These are phyloP conservation scores for Cariama cristata DNA, from an alignment of 2,113 vertebrate species.

Conservation along the genomic window DNA sequence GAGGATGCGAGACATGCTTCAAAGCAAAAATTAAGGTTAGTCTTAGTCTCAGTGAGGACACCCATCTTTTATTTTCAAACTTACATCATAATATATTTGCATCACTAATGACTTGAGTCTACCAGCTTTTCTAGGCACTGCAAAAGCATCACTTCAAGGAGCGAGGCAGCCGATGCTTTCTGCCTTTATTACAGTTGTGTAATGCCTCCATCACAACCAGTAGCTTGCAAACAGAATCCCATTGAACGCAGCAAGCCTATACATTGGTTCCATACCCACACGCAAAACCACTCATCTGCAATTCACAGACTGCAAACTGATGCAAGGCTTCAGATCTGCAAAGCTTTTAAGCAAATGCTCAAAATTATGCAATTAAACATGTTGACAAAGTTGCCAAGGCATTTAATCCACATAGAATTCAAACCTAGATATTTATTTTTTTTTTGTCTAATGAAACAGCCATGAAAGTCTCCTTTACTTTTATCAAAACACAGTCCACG, in stretches of 20 bases:
- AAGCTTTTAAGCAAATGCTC: neutral
- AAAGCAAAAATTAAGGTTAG: neutral
- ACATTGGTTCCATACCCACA: fast-evolving
- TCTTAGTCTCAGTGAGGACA: neutral
- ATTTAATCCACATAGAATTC: neutral
- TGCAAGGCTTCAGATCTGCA: neutral
- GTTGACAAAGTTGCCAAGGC: neutral
- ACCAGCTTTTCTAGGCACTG: neutral
- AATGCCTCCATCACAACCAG: neutral
- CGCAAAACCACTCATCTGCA: neutral
- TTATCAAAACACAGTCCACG: neutral
- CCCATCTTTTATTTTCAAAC: neutral
- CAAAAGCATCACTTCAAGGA: neutral
- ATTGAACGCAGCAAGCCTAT: neutral
- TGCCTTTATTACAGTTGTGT: neutral
- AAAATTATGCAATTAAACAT: neutral
- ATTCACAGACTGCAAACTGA: neutral
- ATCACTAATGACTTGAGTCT: neutral
- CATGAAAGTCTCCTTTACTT: neutral
- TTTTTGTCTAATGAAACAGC: neutral
- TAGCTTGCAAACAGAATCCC: neutral
- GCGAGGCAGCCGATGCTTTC: fast-evolving
- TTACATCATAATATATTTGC: neutral
- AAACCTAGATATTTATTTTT: neutral
- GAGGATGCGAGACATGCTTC: neutral